Percentiles rank a stretch among this genome's conserved stretches.
Conservation (phyloP, 2,113 vertebrate genomes). For the Felis chaus region DNA sequence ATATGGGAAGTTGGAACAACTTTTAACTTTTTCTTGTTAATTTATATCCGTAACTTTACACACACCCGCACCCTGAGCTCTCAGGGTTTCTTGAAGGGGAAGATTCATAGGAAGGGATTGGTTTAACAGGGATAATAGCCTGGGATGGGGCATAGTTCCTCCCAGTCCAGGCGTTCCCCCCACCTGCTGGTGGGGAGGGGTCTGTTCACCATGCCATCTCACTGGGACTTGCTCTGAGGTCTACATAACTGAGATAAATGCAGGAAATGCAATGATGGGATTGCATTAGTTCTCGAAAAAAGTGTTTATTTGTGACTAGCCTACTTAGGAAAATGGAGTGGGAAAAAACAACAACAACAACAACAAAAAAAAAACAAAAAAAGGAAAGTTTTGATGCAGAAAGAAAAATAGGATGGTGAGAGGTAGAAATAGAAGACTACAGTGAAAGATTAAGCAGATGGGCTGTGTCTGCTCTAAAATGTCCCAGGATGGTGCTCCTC, state of each 20-base stretch:
- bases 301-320: background rate
- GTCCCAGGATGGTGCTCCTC: background rate
- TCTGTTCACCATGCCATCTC: background rate
- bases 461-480: background rate
- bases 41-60: background rate
- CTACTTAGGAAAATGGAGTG: constrained; percentile 40
- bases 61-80: background rate
- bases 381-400: background rate
- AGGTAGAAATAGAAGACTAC: background rate
- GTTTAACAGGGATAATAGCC: background rate
- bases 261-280: background rate
- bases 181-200: background rate
- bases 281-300: background rate
- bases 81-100: background rate
- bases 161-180: background rate
- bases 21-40: constrained; percentile 15
- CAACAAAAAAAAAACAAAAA: too few species aligned
- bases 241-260: background rate
- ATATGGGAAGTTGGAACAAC: background rate
- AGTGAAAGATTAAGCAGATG: background rate
- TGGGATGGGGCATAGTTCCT: background rate
- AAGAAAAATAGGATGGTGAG: constrained; percentile 7
- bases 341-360: background rate
- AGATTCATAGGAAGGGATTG: background rate
- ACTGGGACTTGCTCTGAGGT: background rate